phyloP scores from a whole-genome alignment of 1,140 invertebrate genomes.

The Drosophila persimilis region DNA sequence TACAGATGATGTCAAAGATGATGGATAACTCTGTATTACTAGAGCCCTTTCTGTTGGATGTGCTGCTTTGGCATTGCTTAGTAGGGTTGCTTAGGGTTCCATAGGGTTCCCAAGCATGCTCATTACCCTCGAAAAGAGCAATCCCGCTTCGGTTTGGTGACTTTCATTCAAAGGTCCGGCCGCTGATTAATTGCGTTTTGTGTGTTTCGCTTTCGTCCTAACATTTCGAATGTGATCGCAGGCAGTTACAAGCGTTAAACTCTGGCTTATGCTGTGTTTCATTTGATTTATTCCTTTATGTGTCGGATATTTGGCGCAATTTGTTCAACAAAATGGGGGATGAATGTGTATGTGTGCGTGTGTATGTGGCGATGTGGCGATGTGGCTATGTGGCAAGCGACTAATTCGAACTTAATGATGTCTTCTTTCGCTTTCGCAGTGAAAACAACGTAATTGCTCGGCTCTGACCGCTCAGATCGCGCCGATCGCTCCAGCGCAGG shows the following conservation, averaged over 20 bases:
- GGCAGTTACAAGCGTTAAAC: constrained; percentile 31
- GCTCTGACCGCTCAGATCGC: neutral
- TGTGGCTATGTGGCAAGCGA: constrained; percentile 57
- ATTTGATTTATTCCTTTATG: constrained; percentile 24
- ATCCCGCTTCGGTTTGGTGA: no score
- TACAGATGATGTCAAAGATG: no score
- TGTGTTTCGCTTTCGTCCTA: constrained; percentile 34
- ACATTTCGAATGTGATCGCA: constrained; percentile 38
- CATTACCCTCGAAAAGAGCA: no score
- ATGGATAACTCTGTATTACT: no score
- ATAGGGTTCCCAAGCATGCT: no score
- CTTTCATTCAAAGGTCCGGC: no score
- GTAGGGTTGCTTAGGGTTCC: no score
- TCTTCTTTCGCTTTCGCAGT: constrained; percentile 76
- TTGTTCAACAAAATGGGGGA: constrained; percentile 60
- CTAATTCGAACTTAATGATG: constrained; percentile 75
- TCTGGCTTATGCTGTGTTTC: constrained; percentile 1
- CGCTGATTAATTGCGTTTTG: constrained; percentile 52
- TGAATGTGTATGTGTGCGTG: neutral
- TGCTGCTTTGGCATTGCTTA: neutral
- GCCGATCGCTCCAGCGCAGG: constrained; percentile 17
- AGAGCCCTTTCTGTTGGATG: no score
- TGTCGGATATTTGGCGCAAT: constrained; percentile 54
- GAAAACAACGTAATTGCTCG: constrained; percentile 68
- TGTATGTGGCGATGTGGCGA: constrained; percentile 36